phyloP scores from a whole-genome alignment of 1,140 invertebrate species.

The Tetragonula clypearis region DNA sequence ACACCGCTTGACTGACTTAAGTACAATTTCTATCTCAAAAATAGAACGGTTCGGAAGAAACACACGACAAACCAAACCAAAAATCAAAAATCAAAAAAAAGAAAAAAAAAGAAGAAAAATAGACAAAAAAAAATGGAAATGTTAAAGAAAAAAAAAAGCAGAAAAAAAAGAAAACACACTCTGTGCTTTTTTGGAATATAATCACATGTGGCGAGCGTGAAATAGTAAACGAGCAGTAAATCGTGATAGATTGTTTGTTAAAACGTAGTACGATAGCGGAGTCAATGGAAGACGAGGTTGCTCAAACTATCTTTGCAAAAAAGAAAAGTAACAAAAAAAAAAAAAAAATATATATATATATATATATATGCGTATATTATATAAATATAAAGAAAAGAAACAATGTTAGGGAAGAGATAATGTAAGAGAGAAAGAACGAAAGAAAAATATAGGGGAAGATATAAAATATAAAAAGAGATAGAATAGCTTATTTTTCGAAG shows the following conservation, averaged over 20 bases:
- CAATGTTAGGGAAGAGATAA: background rate
- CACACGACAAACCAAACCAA: background rate
- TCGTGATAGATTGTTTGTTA: slow-evolving; percentile 21
- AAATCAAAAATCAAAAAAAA: background rate
- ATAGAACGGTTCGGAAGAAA: slow-evolving; percentile 38
- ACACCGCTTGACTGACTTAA: slow-evolving; percentile 71
- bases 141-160: background rate
- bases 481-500: slow-evolving; percentile 48
- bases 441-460: background rate
- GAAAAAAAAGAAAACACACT: slow-evolving; percentile 26
- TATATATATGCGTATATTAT: too few species aligned
- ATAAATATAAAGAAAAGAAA: background rate
- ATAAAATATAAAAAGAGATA: slow-evolving; percentile 6
- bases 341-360: background rate
- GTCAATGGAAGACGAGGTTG: slow-evolving; percentile 6
- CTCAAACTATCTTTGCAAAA: slow-evolving; percentile 28
- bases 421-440: background rate
- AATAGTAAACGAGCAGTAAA: slow-evolving; percentile 61
- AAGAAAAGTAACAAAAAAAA: background rate
- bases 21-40: slow-evolving; percentile 62
- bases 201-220: slow-evolving; percentile 59
- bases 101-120: background rate
- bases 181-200: slow-evolving; percentile 63
- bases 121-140: background rate
- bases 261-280: background rate